phyloP scores from a whole-genome alignment of 2,797 vertebrate species.

The Anomalospiza imberbis region DNA sequence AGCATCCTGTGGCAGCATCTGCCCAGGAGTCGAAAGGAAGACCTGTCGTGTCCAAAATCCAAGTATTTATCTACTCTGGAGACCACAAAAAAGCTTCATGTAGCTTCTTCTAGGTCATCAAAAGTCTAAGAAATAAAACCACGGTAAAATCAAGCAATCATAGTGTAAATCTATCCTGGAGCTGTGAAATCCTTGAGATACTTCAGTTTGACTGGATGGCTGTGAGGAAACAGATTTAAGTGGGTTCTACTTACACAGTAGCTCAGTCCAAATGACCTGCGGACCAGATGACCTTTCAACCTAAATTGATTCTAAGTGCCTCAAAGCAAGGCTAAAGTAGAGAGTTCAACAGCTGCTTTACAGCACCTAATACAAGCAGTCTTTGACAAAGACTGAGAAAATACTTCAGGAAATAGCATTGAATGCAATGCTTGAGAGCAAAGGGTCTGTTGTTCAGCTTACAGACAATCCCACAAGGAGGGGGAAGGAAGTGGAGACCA shows the following conservation, averaged over 20 bases:
- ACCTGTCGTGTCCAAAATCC: background rate
- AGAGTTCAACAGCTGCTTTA: background rate
- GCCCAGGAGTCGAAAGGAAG: background rate
- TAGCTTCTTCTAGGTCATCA: background rate
- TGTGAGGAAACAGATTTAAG: background rate
- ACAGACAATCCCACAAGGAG: background rate
- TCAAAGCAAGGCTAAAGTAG: background rate
- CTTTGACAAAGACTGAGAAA: background rate
- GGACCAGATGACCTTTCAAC: background rate
- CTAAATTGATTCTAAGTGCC: background rate
- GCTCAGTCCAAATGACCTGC: background rate
- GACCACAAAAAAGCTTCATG: background rate
- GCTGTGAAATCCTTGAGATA: background rate
- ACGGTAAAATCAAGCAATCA: background rate
- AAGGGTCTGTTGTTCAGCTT: background rate
- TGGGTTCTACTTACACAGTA: background rate
- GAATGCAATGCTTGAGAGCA: background rate
- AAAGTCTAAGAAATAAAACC: background rate
- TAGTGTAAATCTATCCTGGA: background rate
- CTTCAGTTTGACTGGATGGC: background rate
- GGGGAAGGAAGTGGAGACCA: background rate
- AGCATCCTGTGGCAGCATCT: background rate
- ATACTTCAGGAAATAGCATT: background rate
- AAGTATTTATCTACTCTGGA: background rate
- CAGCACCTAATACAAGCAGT: background rate